Evolutionary conservation across 2,113 vertebrate genomes (phyloP), one percentile per base, ranked within the genome.

Genomic region (Lepisosteus oculatus): DNA sequence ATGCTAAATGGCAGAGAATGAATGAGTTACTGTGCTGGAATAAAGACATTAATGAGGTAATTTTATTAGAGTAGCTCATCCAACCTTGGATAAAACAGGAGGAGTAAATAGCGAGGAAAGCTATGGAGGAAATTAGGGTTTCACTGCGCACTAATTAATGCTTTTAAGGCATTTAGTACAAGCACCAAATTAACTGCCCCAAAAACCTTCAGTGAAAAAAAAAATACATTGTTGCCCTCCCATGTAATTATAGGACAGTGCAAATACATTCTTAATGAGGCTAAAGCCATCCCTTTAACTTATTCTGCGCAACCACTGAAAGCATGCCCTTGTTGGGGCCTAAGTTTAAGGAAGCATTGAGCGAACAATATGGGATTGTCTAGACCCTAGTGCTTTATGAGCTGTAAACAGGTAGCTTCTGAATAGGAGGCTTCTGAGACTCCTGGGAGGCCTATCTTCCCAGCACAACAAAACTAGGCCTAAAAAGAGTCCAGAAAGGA

Each of bases 121-220:
- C 89, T 69, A 71, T 79, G 15, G 89, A 94, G 93, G 94, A 96
- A 95, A 97, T 96, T 93, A 95, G 93, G 95, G 94, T 93, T 97
- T 94, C 94, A 85, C 94, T 95, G 90, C 89, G 93, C 92, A 91
- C 94, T 97, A 95, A 99, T 98, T 95, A 96, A 97, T 95, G 92
- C 73, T 91, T 95, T 93, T 89, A 87, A 89, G 84, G 90, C 90
- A 94, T 94, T 94, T 94, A 92, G 92, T 90, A 92, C 89, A 93
- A 90, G 90, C 95, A 91, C 90, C 92, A 94, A 94, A 98, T 98
- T 95, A 98, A 98, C 93, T 94, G 95, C 93, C 93, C 94, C 93
- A 94, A 93, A 94, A 95, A 89, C 88, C 88, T 86, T 87, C 87
- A 91, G 90, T 94, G 91, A 92, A 74, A 83, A 76, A 84, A 84